Conservation (phyloP, 2,888 invertebrate genomes). For the Cryptus viduatorius region DNA sequence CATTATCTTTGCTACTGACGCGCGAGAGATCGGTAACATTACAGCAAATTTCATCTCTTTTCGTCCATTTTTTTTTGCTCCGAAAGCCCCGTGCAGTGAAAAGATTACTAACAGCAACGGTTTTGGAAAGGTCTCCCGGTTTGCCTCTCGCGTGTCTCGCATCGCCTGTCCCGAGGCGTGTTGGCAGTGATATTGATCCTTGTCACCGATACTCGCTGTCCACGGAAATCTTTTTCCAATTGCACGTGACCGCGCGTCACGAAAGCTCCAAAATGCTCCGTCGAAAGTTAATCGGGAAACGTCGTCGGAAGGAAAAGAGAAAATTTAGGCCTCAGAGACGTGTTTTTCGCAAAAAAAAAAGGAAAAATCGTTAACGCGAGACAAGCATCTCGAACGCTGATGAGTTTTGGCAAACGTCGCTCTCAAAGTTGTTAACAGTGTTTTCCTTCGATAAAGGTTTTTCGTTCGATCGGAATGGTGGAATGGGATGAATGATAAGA, state of each 20-base stretch:
- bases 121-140: background rate
- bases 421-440: conserved; percentile 35
- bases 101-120: background rate
- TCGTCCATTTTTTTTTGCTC: background rate
- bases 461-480: background rate
- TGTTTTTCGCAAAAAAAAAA: background rate
- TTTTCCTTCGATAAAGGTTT: conserved; percentile 46
- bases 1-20: background rate
- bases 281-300: background rate
- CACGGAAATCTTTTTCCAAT: conserved; percentile 12
- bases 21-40: conserved; percentile 7
- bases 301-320: conserved; percentile 16
- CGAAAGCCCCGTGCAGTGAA: background rate
- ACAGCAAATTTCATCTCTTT: background rate
- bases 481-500: background rate
- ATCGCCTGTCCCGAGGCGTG: background rate
- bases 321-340: conserved; percentile 22
- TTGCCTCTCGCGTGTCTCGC: background rate
- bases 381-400: conserved; percentile 10
- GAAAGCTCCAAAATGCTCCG: background rate
- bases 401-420: conserved; percentile 37
- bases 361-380: conserved; percentile 11
- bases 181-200: conserved; percentile 11
- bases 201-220: conserved; percentile 4
- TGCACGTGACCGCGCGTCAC: background rate